phyloP scores from a whole-genome alignment of 2,888 invertebrate species.

The Chironomus riparius region DNA sequence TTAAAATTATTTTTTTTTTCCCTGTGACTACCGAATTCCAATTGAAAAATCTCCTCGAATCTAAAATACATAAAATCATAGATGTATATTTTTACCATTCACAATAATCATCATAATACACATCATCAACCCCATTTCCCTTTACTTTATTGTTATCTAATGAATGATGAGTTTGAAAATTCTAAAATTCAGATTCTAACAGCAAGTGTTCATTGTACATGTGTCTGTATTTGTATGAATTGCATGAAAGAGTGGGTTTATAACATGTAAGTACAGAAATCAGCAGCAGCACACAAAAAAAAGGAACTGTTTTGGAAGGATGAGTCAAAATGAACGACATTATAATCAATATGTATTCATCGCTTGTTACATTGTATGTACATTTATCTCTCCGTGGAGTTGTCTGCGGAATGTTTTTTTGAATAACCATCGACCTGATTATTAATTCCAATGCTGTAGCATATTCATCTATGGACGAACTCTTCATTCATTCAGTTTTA shows the following conservation, averaged over 20 bases:
- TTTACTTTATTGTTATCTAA: constrained; percentile 1
- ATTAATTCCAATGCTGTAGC: constrained; percentile 25
- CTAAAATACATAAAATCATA: too few species aligned
- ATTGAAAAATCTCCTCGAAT: too few species aligned
- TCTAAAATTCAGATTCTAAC: neutral
- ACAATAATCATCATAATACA: neutral
- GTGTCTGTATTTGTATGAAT: too few species aligned
- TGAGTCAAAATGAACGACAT: constrained; percentile 9
- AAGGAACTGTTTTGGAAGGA: neutral
- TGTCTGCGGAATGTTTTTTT: constrained; percentile 20
- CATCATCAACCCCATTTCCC: neutral
- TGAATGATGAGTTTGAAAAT: neutral
- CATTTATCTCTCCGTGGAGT: constrained; percentile 8
- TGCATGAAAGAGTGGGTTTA: too few species aligned
- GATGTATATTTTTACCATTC: too few species aligned
- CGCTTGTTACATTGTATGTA: constrained; percentile 24
- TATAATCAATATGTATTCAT: constrained; percentile 27
- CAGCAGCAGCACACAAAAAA: neutral
- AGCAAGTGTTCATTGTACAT: too few species aligned
- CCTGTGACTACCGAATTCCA: too few species aligned
- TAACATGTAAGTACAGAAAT: too few species aligned
- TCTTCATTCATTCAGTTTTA: neutral
- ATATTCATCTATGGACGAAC: neutral
- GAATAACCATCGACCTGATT: constrained; percentile 17
- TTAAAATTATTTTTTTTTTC: too few species aligned